Conservation (phyloP, 2,888 invertebrate species). For the Drosophila gaucha region DNA sequence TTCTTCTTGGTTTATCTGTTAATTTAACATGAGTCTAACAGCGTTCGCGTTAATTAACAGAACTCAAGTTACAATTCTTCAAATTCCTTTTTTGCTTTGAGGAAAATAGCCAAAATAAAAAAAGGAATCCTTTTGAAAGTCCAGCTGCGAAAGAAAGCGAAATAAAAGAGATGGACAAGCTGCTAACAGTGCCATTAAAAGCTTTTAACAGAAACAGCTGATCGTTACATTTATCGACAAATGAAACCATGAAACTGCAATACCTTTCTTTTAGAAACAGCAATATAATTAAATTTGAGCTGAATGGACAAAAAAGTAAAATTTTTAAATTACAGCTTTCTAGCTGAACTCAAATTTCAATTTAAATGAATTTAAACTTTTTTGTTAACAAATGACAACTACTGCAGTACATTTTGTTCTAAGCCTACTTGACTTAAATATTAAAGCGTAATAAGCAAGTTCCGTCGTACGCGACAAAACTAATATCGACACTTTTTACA, state of each 20-base stretch:
- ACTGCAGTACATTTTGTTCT: too few species aligned
- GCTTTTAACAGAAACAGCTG: constrained; percentile 8
- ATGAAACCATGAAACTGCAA: neutral
- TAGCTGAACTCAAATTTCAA: neutral
- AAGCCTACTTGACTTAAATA: neutral
- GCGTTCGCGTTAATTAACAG: neutral
- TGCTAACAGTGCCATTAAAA: neutral
- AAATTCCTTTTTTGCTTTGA: neutral
- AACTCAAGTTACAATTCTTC: neutral
- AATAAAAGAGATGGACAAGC: neutral
- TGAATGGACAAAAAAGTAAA: neutral
- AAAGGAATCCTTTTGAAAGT: too few species aligned
- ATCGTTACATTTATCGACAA: neutral
- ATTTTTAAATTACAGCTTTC: constrained; percentile 1
- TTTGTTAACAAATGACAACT: too few species aligned
- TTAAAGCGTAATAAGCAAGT: neutral
- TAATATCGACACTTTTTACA: constrained; percentile 17
- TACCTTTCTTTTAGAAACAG: neutral
- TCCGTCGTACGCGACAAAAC: neutral
- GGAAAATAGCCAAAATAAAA: too few species aligned
- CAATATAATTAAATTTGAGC: constrained; percentile 6
- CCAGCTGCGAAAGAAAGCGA: too few species aligned
- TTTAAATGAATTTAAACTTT: too few species aligned
- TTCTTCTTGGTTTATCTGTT: constrained; percentile 26
- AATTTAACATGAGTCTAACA: constrained; percentile 12